phyloP scores from a whole-genome alignment of 92 coral and sea anemone species.

The Epizoanthus illoricatus region DNA sequence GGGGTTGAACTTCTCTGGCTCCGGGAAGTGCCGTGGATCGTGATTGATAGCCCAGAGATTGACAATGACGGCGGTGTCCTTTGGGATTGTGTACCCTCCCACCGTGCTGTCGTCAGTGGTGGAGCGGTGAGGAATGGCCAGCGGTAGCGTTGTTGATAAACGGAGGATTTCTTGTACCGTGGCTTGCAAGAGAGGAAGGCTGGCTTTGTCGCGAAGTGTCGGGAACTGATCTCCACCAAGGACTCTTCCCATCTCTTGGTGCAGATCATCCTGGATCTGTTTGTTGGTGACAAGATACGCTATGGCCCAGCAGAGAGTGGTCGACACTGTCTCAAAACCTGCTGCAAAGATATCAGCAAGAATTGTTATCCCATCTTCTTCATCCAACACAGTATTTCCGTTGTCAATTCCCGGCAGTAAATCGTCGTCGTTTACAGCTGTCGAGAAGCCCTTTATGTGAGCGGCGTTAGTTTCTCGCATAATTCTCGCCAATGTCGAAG shows the following conservation, averaged over 20 bases:
- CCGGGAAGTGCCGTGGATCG: slow-evolving; percentile 62
- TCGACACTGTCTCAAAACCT: slow-evolving; percentile 60
- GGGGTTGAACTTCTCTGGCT: slow-evolving; percentile 61
- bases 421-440: slow-evolving; percentile 34
- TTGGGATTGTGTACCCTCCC: slow-evolving; percentile 56
- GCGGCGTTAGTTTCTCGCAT: slow-evolving; percentile 1
- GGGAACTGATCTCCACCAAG: slow-evolving; percentile 51
- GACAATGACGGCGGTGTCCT: slow-evolving; percentile 50
- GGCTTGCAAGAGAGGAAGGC: slow-evolving; percentile 65
- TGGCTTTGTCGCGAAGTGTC: slow-evolving; percentile 46
- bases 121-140: slow-evolving; percentile 61
- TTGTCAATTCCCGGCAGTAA: background rate
- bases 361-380: slow-evolving; percentile 46
- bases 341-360: slow-evolving; percentile 69
- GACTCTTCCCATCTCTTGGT: slow-evolving; percentile 48
- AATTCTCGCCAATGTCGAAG: slow-evolving; percentile 3
- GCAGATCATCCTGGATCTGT: slow-evolving; percentile 51
- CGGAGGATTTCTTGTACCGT: slow-evolving; percentile 68
- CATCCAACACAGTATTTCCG: slow-evolving; percentile 7
- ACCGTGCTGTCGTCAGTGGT: slow-evolving; percentile 43
- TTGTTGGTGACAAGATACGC: slow-evolving; percentile 50
- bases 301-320: slow-evolving; percentile 60
- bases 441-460: background rate
- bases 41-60: slow-evolving; percentile 75
- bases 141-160: slow-evolving; percentile 52